phyloP scores from a whole-genome alignment of 2,797 vertebrate genomes.

The Petrocephalus sullivani region DNA sequence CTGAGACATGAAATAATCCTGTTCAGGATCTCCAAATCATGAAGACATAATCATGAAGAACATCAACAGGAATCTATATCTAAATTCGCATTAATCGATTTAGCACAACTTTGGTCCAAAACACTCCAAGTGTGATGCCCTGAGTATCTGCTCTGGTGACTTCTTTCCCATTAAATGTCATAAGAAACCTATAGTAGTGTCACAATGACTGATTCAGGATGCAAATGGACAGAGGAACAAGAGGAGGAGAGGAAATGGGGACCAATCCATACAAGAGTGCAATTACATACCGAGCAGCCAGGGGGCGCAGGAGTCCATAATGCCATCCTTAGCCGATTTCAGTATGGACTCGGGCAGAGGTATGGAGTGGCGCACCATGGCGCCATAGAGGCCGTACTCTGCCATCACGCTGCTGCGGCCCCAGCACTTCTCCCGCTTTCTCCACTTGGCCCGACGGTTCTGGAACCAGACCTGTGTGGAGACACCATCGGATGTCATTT shows the following conservation, averaged over 20 bases:
- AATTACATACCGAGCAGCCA: constrained; percentile 88
- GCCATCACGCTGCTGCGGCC: constrained; percentile 98
- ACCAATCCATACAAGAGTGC: constrained; percentile 12
- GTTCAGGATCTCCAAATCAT: background rate
- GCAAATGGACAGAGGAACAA: background rate
- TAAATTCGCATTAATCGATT: background rate
- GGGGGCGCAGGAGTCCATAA: constrained; percentile 98
- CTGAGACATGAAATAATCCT: background rate
- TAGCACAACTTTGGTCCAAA: background rate
- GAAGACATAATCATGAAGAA: background rate
- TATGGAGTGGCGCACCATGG: constrained; percentile 98
- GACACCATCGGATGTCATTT: background rate
- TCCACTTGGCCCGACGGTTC: constrained; percentile 96
- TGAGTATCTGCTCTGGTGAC: background rate
- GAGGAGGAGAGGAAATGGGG: background rate
- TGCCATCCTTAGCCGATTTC: constrained; percentile 96
- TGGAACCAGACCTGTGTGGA: constrained; percentile 91
- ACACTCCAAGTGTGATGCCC: background rate
- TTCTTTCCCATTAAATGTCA: background rate
- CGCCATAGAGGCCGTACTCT: constrained; percentile 91
- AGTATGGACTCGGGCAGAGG: constrained; percentile 97
- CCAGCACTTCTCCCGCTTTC: constrained; percentile 98
- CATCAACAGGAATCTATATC: background rate
- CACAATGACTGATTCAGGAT: background rate
- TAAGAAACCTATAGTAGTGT: background rate